Percentiles rank a stretch among this genome's conserved stretches.
phyloP scores from a whole-genome alignment of 2,113 vertebrate genomes.

The Scartelaos histophorus region DNA sequence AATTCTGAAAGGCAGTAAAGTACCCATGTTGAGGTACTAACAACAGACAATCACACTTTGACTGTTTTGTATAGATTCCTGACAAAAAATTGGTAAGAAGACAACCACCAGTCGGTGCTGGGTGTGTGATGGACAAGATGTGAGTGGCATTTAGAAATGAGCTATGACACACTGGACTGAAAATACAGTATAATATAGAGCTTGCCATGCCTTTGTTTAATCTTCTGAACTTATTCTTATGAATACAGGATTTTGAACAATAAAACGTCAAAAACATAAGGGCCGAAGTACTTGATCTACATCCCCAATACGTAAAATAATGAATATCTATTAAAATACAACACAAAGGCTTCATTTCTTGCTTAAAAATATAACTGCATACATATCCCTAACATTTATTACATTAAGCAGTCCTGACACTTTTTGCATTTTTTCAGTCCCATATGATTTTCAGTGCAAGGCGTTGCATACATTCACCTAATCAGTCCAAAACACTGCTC shows the following conservation, averaged over 20 bases:
- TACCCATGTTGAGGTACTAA: constrained; percentile 46
- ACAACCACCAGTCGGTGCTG: constrained; percentile 29
- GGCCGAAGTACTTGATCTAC: constrained; percentile 34
- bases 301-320: constrained; percentile 15
- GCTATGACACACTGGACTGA: not conserved
- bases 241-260: not conserved
- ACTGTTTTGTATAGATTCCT: constrained; percentile 35
- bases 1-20: constrained; percentile 67
- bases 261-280: constrained; percentile 18
- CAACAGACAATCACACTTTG: constrained; percentile 40
- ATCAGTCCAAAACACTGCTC: constrained; percentile 39
- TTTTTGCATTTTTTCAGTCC: constrained; percentile 46
- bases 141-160: constrained; percentile 15
- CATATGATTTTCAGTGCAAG: constrained; percentile 43
- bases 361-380: constrained; percentile 32
- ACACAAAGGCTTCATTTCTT: constrained; percentile 14
- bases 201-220: not conserved
- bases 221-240: not conserved
- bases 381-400: constrained; percentile 54
- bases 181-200: not conserved
- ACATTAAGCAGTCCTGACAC: constrained; percentile 54
- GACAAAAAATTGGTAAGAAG: constrained; percentile 41
- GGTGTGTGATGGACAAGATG: constrained; percentile 18
- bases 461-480: constrained; percentile 50
- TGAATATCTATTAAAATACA: constrained; percentile 25